Evolutionary conservation across 2,888 invertebrate species (phyloP), one percentile per base, ranked within the genome.

Genomic region (Cosmorhoe ocellata): DNA sequence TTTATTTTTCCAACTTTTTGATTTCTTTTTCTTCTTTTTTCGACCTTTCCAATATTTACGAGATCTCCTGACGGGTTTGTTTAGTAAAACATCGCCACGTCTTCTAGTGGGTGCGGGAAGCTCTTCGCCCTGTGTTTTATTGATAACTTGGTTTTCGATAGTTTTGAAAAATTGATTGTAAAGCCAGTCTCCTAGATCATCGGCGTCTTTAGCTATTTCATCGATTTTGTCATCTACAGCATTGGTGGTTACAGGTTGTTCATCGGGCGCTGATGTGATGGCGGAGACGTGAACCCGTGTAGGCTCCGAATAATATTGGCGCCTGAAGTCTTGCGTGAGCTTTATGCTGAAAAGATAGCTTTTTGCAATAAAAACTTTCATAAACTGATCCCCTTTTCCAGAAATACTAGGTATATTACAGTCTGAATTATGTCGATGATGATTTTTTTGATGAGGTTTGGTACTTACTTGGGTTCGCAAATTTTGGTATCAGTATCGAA

Each of bases 161-260:
- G 87, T 82, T 76, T 87, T 86, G 51, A 86, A 88, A 51, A 90
- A 90, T 55, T 89, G 87, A 53, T 86, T 86, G 54, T 88, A 89
- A 7, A 90, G 71, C 89, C 89, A 90, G 53, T 88, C 85, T 11
- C 88, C 79, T 26, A 89, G 71, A 41, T 86, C 84, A 31, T 84
- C 83, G 3, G 80, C 70, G 31, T 83, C 81, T 64, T 81, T 81
- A 1, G 78, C 57, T 40, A 79, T 74, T 47, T 74, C 75, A 33
- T 79, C 76, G 2, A 77, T 69, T 49, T 75, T 76, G 18, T 67
- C 58, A 46, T 79, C 72, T 7, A 79, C 57, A 1, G 63, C 50
- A 39, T 61, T 67, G 1, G 53, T 54, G 3, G 74, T 67, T 10
- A 45, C 13, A 0, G 69, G 56, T 24, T 67, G 66, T 14, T 63